Percentiles rank a stretch among this genome's conserved stretches.
Conservation (phyloP, 2,888 invertebrate genomes). For the Acrobeloides nanus region DNA sequence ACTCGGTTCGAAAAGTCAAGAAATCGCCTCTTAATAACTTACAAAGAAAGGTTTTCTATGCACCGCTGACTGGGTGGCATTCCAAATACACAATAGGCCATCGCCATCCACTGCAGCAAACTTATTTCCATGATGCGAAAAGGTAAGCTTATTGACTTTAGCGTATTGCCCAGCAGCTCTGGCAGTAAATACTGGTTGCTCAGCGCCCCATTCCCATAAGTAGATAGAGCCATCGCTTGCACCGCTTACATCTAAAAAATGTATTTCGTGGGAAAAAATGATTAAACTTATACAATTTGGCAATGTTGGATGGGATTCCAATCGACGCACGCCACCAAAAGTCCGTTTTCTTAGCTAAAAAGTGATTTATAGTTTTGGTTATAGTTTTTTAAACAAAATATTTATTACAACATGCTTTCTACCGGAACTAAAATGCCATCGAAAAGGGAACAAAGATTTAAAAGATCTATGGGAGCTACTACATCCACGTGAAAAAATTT, state of each 20-base stretch:
- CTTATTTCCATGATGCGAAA: constrained; percentile 53
- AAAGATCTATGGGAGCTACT: too few relatives aligned
- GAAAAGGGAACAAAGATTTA: too few relatives aligned
- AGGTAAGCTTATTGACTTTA: constrained; percentile 61
- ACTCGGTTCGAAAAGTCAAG: too few relatives aligned
- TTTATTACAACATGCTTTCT: too few relatives aligned
- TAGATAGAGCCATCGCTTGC: constrained; percentile 91
- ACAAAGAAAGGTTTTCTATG: constrained; percentile 51
- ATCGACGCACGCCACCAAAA: constrained; percentile 84
- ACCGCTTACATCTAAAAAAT: constrained; percentile 68
- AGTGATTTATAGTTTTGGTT: too few relatives aligned
- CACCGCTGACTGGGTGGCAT: constrained; percentile 61
- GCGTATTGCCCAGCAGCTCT: constrained; percentile 82
- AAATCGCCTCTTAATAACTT: constrained; percentile 19
- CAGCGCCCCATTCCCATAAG: constrained; percentile 93
- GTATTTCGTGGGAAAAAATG: constrained; percentile 2
- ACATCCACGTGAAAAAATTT: too few relatives aligned
- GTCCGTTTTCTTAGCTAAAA: constrained; percentile 83
- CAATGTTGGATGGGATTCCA: constrained; percentile 88
- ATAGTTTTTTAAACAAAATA: constrained; percentile 17
- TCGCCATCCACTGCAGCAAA: constrained; percentile 93
- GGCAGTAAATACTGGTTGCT: constrained; percentile 78
- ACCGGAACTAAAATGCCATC: too few relatives aligned
- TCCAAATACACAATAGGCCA: constrained; percentile 89
- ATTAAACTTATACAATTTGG: constrained; percentile 68